Base-by-base conservation (phyloP, 2,113 vertebrate species). In the Ptilorrhoa leucosticta region DNA sequence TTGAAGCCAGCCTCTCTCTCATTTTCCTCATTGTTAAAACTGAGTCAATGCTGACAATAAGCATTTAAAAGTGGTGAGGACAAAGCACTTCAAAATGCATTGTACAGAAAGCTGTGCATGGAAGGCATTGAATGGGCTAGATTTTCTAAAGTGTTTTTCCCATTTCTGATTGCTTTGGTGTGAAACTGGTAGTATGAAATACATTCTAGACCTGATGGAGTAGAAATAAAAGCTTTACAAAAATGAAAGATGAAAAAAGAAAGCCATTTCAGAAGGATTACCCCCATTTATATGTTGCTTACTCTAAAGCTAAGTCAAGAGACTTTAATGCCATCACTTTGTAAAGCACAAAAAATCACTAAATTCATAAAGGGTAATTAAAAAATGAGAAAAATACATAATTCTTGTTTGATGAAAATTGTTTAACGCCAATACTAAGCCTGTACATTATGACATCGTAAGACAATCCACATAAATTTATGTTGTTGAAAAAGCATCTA, bases 21-120 rank as follows among this genome's bases (percentile, higher is more conserved):
- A 68, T 92, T 92, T 93, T 82, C 61, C 27, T 90, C 30, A 39
- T 90, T 86, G 71, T 90, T 87, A 89, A 90, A 90, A 89, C 28
- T 72, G 66, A 95, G 69, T 90, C 80, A 95, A 30, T 84, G 58
- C 66, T 87, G 72, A 82, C 50, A 84, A 60, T 82, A 66, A 94
- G 42, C 54, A 39, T 84, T 94, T 84, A 69, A 70, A 89, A 96
- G 13, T 78, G 80, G 15, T 85, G 51, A 75, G 56, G 68, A 90
- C 28, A 93, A 92, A 89, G 70, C 39, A 50, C 54, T 83, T 91
- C 56, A 75, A 53, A 89, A 82, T 65, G 35, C 28, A 40, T 69
- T 73, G 51, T 68, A 77, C 15, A 35, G 63, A 66, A 91, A 70
- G 6, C 31, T 69, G n/a, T 51, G 28, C 35, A 57, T 27, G 37